A percentile compares a stretch with the other conserved stretches of the same genome.
These are phyloP conservation scores for Pandemis cinnamomeana DNA, from an alignment of 2,888 invertebrate genomes.

Conservation along the genomic window DNA sequence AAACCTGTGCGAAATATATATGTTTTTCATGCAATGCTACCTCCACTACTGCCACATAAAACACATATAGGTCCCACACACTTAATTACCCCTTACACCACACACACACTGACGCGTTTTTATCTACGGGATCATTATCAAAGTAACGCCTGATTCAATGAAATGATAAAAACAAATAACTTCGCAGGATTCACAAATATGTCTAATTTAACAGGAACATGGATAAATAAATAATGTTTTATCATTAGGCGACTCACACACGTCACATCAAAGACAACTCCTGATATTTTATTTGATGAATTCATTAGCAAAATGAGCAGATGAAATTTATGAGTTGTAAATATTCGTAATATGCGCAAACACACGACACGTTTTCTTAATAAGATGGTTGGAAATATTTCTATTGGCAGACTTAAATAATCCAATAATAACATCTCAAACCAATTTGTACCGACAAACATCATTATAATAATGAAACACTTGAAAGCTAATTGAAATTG, in stretches of 20 bases:
- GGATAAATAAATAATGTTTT: background rate
- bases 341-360: background rate
- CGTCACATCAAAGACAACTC: background rate
- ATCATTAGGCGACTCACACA: background rate
- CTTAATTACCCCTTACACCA: no score
- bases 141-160: no score
- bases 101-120: no score
- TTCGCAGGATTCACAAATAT: background rate
- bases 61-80: no score
- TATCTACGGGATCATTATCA: no score
- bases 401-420: background rate
- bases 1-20: no score
- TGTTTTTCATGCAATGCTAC: no score
- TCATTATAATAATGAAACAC: background rate
- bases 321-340: background rate
- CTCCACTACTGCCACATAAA: no score
- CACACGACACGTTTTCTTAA: background rate
- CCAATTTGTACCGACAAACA: background rate
- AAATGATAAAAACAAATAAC: no score
- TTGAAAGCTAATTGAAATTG: slow-evolving; percentile 1
- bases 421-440: background rate
- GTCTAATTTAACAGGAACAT: background rate
- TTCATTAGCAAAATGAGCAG: slow-evolving; percentile 1
- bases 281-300: slow-evolving; percentile 1
- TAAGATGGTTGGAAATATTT: background rate